phyloP scores from a whole-genome alignment of 1,140 invertebrate genomes.

The Eumeta japonica region DNA sequence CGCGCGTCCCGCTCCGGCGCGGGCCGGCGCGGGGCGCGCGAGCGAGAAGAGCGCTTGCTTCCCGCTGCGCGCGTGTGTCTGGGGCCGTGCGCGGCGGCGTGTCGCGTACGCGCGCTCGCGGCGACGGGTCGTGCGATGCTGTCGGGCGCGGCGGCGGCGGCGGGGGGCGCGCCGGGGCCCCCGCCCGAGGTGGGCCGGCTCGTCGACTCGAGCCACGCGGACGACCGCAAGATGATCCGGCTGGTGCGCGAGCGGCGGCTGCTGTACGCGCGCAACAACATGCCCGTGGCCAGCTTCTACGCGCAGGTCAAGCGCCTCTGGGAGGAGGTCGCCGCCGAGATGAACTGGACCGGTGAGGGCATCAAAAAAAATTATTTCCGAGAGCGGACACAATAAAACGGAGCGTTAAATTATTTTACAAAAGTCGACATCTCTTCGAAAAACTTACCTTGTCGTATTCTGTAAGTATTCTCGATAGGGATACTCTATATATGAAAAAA shows the following conservation, averaged over 20 bases:
- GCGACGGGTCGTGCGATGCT: slow-evolving; percentile 23
- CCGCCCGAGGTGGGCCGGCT: slow-evolving; percentile 22
- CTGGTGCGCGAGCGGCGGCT: slow-evolving; percentile 34
- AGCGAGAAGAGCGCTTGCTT: slow-evolving; percentile 28
- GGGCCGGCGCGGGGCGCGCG: slow-evolving; percentile 27
- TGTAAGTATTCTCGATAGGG: not conserved
- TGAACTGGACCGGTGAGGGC: slow-evolving; percentile 43
- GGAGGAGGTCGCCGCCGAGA: slow-evolving; percentile 32
- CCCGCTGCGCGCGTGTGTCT: slow-evolving; percentile 41
- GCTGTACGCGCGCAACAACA: slow-evolving; percentile 43
- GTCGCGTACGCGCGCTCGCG: slow-evolving; percentile 26
- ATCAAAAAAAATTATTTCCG: not conserved
- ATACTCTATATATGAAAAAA: not conserved
- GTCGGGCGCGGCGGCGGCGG: not conserved
- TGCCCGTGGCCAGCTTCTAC: slow-evolving; percentile 47
- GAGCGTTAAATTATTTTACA: too few species aligned
- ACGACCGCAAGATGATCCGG: slow-evolving; percentile 38
- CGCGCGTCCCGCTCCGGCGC: slow-evolving; percentile 6
- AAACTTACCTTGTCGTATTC: too few species aligned
- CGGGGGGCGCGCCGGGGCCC: slow-evolving; percentile 2
- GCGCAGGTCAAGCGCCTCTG: slow-evolving; percentile 34
- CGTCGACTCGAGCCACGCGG: slow-evolving; percentile 40
- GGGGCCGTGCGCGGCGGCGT: slow-evolving; percentile 35
- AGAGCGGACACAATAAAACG: not conserved
- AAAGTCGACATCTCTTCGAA: too few species aligned